These are phyloP conservation scores for Epicauta chinensis DNA, from an alignment of 1,140 invertebrate genomes.

Conservation along the genomic window DNA sequence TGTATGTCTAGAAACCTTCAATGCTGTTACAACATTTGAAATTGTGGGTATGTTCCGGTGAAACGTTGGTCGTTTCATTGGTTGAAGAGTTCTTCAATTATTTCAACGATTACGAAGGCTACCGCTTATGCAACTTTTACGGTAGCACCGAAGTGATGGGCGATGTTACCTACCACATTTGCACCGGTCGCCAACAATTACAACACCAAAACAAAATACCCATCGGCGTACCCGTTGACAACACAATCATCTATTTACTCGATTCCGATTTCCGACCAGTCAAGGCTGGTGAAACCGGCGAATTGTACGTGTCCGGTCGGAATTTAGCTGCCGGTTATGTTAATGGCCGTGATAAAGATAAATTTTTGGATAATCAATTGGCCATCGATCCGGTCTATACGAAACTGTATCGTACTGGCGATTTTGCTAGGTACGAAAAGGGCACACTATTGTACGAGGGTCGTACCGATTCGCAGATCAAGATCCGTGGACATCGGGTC, in stretches of 20 bases:
- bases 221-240: conserved; percentile 70
- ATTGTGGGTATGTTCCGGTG: conserved; percentile 79
- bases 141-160: conserved; percentile 85
- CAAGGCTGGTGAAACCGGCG: conserved; percentile 63
- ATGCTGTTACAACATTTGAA: conserved; percentile 51
- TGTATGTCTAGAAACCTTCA: conserved; percentile 33
- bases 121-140: conserved; percentile 77
- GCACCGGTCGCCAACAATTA: conserved; percentile 50
- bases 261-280: conserved; percentile 63
- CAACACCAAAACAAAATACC: conserved; percentile 62
- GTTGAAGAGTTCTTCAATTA: conserved; percentile 65
- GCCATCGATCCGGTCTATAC: conserved; percentile 51
- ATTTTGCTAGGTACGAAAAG: conserved; percentile 71
- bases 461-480: conserved; percentile 78
- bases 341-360: conserved; percentile 60
- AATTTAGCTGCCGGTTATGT: conserved; percentile 78
- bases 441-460: conserved; percentile 70
- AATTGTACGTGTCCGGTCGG: conserved; percentile 68
- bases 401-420: conserved; percentile 71
- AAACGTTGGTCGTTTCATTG: conserved; percentile 60
- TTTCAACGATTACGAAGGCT: too few species aligned
- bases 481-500: conserved; percentile 77
- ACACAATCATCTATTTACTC: conserved; percentile 72
- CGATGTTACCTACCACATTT: conserved; percentile 64
- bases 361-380: conserved; percentile 66